Percentiles rank a stretch among this genome's conserved stretches.
Conservation (phyloP, 2,113 vertebrate species). For the Gopherus flavomarginatus region DNA sequence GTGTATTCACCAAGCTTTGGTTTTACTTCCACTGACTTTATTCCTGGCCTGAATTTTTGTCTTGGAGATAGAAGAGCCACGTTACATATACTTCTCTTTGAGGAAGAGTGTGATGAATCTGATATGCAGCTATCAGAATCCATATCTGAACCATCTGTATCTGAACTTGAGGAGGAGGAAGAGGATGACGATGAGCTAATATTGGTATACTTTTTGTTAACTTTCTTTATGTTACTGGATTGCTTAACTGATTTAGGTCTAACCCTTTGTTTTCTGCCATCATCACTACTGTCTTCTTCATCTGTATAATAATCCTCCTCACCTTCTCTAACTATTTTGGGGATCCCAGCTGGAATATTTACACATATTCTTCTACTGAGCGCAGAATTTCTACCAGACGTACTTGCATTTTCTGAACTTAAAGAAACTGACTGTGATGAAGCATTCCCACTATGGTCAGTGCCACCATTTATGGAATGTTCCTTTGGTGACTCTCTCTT, state of each 20-base stretch:
- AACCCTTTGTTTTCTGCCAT: constrained; percentile 66
- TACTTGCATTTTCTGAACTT: constrained; percentile 43
- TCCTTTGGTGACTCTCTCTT: constrained; percentile 1
- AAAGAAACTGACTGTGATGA: not conserved
- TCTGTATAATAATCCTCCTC: constrained; percentile 82
- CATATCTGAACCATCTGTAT: constrained; percentile 81
- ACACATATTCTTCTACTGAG: constrained; percentile 46
- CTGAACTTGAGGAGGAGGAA: constrained; percentile 77
- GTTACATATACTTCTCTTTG: constrained; percentile 57
- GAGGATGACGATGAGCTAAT: constrained; percentile 76
- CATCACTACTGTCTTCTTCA: constrained; percentile 84
- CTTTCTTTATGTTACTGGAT: constrained; percentile 77
- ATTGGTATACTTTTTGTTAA: constrained; percentile 70
- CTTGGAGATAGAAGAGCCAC: constrained; percentile 69
- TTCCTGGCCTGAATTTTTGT: constrained; percentile 59
- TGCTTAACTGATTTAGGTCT: constrained; percentile 74
- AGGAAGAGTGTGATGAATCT: constrained; percentile 68
- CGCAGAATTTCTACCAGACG: constrained; percentile 57
- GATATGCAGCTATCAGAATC: constrained; percentile 70
- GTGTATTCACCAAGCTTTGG: constrained; percentile 35
- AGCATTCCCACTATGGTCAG: not conserved
- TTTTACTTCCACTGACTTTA: constrained; percentile 60
- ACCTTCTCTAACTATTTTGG: constrained; percentile 73
- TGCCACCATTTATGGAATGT: not conserved
- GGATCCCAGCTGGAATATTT: constrained; percentile 66